Base-by-base conservation (phyloP, 2,797 vertebrate genomes). In the Phoeniculus purpureus region DNA sequence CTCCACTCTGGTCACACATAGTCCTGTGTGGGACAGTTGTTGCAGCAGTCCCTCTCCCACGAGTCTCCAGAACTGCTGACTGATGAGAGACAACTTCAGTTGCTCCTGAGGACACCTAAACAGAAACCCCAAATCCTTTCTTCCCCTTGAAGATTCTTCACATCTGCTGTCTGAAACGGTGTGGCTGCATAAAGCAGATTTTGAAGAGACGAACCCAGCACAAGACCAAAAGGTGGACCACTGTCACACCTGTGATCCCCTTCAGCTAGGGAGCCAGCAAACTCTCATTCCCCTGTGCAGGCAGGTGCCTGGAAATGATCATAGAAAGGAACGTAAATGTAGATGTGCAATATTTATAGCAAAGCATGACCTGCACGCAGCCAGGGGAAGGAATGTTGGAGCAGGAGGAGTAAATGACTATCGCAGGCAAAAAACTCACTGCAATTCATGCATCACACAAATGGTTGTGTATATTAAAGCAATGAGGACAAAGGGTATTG, bases 391-490 rank as follows among this genome's bases (percentile, higher is more conserved):
- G 71, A 91, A 66, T 37, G 65, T 87, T 80, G 62, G 91, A 90
- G 85, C 86, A 66, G 79, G 83, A 93, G 90, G 88, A 94, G 87
- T 90, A 92, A 93, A 92, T 89, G 95, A 92, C 92, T 93, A 82
- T 93, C 17, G 66, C 81, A 71, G 73, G 93, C 81, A 85, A 80
- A 95, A 95, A 95, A 89, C 73, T 89, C 90, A 85, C 87, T 67
- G 89, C 95, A 96, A 96, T 95, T 96, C 96, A 96, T 96, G 96
- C 94, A 95, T 96, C 96, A 96, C 91, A 59, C 91, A 96, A 96
- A 96, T 89, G 93, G 94, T 91, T 89, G 92, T 90, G 91, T 96
- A 96, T 96, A 96, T 96, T 96, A 96, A 96, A 96, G 90, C 95
- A 94, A 96, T 90, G 87, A 96, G 94, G 96, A 96, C 96, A 96